These are phyloP conservation scores for Haemorhous mexicanus DNA, from an alignment of 2,113 vertebrate species.

Conservation along the genomic window DNA sequence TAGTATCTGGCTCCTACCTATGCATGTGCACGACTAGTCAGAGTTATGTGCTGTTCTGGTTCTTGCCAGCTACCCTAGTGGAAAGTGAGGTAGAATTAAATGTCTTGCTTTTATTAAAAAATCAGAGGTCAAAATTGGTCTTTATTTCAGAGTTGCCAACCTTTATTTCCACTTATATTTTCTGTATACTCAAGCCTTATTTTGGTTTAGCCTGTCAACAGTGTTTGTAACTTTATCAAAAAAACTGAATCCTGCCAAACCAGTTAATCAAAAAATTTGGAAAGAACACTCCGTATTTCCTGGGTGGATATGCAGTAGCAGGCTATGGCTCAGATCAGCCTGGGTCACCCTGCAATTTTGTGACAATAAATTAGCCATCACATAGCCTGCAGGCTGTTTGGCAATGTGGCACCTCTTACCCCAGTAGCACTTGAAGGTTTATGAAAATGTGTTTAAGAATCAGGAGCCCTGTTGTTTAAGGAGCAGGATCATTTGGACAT, in stretches of 20 bases:
- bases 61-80: background rate
- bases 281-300: background rate
- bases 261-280: background rate
- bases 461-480: background rate
- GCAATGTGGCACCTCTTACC: background rate
- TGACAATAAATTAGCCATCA: background rate
- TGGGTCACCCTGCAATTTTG: background rate
- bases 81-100: background rate
- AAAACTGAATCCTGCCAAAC: background rate
- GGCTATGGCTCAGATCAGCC: background rate
- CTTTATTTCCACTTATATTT: background rate
- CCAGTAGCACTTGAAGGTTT: background rate
- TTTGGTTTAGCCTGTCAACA: background rate
- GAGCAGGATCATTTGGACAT: background rate
- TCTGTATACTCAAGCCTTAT: background rate
- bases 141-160: background rate
- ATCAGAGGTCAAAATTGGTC: background rate
- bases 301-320: background rate
- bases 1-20: background rate
- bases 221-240: background rate
- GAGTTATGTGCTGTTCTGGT: background rate
- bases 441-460: background rate
- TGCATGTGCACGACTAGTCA: fast-evolving
- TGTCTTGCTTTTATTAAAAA: background rate
- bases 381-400: background rate